phyloP scores from a whole-genome alignment of 2,888 invertebrate species.

The Acronicta aceris region DNA sequence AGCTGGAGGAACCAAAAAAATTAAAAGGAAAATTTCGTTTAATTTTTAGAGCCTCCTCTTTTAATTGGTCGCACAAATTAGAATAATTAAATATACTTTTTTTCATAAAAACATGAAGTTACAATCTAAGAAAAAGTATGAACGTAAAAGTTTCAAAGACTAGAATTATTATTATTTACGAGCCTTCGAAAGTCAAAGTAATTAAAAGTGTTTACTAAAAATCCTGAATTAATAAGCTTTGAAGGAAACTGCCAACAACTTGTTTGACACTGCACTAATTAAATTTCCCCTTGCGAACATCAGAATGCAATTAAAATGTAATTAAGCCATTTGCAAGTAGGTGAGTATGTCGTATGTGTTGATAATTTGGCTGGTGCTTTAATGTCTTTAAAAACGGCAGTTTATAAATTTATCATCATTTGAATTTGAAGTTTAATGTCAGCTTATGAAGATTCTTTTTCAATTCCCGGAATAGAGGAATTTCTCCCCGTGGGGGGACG shows the following conservation, averaged over 20 bases:
- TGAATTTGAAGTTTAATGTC: too few relatives aligned
- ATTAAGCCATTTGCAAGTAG: conserved; percentile 22
- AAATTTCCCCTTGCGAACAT: conserved; percentile 24
- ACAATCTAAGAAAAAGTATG: conserved; percentile 5
- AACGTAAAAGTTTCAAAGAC: conserved; percentile 12
- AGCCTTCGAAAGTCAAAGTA: conserved; percentile 35
- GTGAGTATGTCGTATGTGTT: conserved; percentile 5
- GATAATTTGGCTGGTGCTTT: conserved; percentile 8
- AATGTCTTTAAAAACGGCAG: neutral
- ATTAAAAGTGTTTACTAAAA: conserved; percentile 48
- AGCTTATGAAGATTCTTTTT: too few relatives aligned
- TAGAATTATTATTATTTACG: conserved; percentile 36
- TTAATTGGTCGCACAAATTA: too few relatives aligned
- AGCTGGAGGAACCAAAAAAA: too few relatives aligned
- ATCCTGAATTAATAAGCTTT: conserved; percentile 45
- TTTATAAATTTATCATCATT: too few relatives aligned
- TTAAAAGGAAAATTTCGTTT: too few relatives aligned
- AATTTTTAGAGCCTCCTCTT: too few relatives aligned
- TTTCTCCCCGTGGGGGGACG: too few relatives aligned
- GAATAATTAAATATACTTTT: too few relatives aligned
- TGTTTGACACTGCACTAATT: conserved; percentile 46
- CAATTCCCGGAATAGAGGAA: too few relatives aligned
- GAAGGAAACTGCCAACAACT: conserved; percentile 35
- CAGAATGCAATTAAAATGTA: conserved; percentile 47
- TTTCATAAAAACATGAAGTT: neutral